Conservation (phyloP, 2,888 invertebrate species). For the Melanotus villosus region DNA sequence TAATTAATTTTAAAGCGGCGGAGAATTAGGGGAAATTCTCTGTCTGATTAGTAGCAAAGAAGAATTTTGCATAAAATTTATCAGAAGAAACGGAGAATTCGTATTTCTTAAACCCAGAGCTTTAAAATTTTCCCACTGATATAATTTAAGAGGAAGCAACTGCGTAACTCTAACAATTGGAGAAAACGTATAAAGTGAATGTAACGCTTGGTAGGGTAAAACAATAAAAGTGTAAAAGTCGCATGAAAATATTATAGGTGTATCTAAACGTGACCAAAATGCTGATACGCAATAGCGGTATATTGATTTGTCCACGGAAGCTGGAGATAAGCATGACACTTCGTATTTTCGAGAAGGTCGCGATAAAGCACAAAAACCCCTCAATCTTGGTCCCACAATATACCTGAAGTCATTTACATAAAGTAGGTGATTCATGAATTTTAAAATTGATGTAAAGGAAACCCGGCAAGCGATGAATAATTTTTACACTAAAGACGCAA, state of each 20-base stretch:
- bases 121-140: background rate
- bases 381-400: slow-evolving; percentile 51
- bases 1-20: no score
- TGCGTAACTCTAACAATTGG: slow-evolving; percentile 16
- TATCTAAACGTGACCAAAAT: slow-evolving; percentile 51
- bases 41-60: no score
- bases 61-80: no score
- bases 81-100: no score
- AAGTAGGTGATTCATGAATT: slow-evolving; percentile 53
- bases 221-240: slow-evolving; percentile 36
- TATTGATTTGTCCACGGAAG: slow-evolving; percentile 50
- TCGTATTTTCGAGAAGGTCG: slow-evolving; percentile 48
- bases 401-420: slow-evolving; percentile 52
- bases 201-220: slow-evolving; percentile 24
- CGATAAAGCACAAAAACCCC: slow-evolving; percentile 47
- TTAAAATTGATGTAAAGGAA: slow-evolving; percentile 51
- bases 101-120: no score
- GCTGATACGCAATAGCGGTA: slow-evolving; percentile 44
- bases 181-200: slow-evolving; percentile 20
- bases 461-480: slow-evolving; percentile 48
- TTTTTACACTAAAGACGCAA: slow-evolving; percentile 49
- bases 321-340: slow-evolving; percentile 47
- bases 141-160: slow-evolving; percentile 8
- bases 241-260: slow-evolving; percentile 49
- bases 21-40: no score